phyloP scores from a whole-genome alignment of 2,888 invertebrate species.

The Leptinotarsa peninsularis region DNA sequence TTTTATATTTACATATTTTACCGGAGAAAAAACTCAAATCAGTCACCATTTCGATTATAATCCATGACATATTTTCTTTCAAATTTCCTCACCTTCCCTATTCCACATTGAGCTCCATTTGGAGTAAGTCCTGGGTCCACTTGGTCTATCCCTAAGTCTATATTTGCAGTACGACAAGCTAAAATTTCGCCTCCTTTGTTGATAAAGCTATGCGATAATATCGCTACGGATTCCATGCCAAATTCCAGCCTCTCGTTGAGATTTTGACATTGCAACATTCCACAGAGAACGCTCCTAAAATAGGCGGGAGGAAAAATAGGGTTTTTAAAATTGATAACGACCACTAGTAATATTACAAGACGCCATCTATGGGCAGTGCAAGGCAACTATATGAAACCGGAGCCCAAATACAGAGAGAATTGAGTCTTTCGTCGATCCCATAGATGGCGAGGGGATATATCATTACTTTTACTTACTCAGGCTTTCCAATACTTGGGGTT shows the following conservation, averaged over 20 bases:
- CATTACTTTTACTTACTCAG: too few relatives aligned
- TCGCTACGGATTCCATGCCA: conserved; percentile 92
- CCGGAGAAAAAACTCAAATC: too few relatives aligned
- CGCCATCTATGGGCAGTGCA: too few relatives aligned
- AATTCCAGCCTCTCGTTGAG: conserved; percentile 93
- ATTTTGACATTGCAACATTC: conserved; percentile 95
- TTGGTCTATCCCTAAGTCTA: conserved; percentile 90
- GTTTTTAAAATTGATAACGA: background rate
- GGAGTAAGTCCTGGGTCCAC: conserved; percentile 96
- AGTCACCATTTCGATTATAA: too few relatives aligned
- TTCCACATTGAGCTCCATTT: conserved; percentile 92
- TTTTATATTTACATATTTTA: too few relatives aligned
- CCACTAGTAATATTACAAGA: background rate
- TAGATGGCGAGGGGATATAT: too few relatives aligned
- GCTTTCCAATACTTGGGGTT: too few relatives aligned
- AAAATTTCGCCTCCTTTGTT: conserved; percentile 83
- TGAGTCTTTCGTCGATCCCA: too few relatives aligned
- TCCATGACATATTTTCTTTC: too few relatives aligned
- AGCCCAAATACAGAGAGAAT: too few relatives aligned
- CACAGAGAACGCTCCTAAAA: conserved; percentile 82
- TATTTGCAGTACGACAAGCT: conserved; percentile 90
- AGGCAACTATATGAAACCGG: too few relatives aligned
- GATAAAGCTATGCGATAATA: conserved; percentile 85
- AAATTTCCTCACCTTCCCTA: conserved; percentile 74
- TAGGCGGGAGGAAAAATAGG: background rate